Evolutionary conservation across 2,113 vertebrate genomes (phyloP), one percentile per base, ranked within the genome.

Genomic region (Mormyrus iriodes): DNA sequence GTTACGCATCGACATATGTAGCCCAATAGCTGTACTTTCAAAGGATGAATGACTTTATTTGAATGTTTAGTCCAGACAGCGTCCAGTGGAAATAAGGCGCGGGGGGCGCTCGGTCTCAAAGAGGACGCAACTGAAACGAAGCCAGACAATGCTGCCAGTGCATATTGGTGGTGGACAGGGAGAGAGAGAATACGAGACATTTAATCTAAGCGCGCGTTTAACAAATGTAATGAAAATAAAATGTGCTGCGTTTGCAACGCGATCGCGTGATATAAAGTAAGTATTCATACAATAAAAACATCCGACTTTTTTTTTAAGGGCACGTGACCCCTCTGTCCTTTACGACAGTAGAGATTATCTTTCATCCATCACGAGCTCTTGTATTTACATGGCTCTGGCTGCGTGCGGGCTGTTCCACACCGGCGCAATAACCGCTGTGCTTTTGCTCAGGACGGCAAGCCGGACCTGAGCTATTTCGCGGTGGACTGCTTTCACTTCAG

Each of bases 401-500:
- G 61, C 10, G 9, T 27, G n/a, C 61, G 24, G 55, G 88, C 61
- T 52, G 24, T 69, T 31, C 61, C 12, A 82, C 61, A 89, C 39
- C 58, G 44, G 46, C 49, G 87, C 10, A 48, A 5, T 79, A 49
- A 90, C 31, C 35, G 42, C 10, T 89, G 9, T 92, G 1, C 90
- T 90, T 84, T 44, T 84, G 31, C 46, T 8, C 94, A 99, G 98
- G 94, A 92, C 0, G 92, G 94, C 58, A 90, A 24, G 35, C 93
- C 95, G 39, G 97, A 98, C 89, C n/a, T 93, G 90, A 96, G 93
- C 86, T 98, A 95, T 95, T 98, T 99, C 93, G 96, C 97, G 0
- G 91, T 92, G 86, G 97, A 99, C 93, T 99, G 98, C 93, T 96
- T 97, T 93, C 97, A 99, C 94, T 97, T 99, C 95, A 96, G 94